Evolutionary conservation across 2,888 invertebrate genomes (phyloP), one percentile per base, ranked within the genome.

Genomic region (Apamea epomidion): DNA sequence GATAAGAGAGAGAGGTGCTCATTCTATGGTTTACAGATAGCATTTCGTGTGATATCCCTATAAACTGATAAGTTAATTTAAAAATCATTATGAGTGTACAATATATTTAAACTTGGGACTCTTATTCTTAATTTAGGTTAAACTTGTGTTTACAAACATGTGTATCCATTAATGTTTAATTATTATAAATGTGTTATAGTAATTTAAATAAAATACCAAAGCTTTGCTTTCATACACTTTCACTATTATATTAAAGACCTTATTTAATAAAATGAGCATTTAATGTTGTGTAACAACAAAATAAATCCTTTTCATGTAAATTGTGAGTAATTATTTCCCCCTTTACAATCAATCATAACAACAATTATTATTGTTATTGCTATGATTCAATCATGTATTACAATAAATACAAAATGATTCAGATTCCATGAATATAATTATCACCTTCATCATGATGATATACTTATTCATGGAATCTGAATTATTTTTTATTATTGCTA

Each of bases 271-370:
- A 83, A 80, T 82, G 82, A 88, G 88, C 89, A 89, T 92, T 90
- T 90, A 91, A 90, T 92, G 93, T 93, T 92, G 91, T 92, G 74
- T 88, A 86, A 93, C 92, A 93, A 91, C 90, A 90, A 81, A 90
- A 91, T 92, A 92, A 92, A 92, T 74, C 76, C 84, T 89, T 91
- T 88, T 88, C 80, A 84, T 87, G 88, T 88, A 85, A 73, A 76
- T 37, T 82, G 74, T 75, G 74, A 74, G 62, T 81, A 48, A 45
- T 83, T 80, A 79, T 78, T 84, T 69, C 25, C 16, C 29, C 64
- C 74, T 69, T 8, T 65, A 25, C 37, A 70, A 32, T 37, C 54
- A 70, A 32, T 25, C 54, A 74, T 10, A 67, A 65, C 18, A n/a
- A 32, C 21, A 21, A 48, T 14, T 18, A 48, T 48, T 48, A 48